Conservation (phyloP, 2,113 vertebrate species). For the Python bivittatus region DNA sequence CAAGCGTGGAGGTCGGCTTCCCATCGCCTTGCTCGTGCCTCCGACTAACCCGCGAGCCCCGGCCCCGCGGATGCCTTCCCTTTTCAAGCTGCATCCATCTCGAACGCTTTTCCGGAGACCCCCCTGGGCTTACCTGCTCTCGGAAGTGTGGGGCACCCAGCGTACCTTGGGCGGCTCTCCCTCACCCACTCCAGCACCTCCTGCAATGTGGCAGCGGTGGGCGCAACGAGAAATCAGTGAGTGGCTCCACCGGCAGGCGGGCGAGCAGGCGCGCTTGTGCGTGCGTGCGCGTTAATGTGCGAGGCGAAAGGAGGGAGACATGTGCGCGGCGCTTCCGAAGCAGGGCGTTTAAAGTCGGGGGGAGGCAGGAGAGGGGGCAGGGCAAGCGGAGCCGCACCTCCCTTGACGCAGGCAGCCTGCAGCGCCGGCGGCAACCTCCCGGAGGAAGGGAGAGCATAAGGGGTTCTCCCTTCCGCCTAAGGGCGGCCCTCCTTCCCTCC, state of each 20-base stretch:
- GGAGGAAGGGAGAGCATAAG: background rate
- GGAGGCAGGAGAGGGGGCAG: constrained; percentile 22
- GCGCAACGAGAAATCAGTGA: constrained; percentile 8
- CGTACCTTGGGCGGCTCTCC: background rate
- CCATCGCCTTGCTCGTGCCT: background rate
- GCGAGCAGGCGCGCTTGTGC: background rate
- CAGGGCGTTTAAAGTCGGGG: constrained; percentile 50
- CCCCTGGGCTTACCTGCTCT: background rate
- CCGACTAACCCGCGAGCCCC: too few relatives aligned
- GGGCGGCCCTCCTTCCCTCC: background rate
- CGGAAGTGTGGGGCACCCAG: background rate
- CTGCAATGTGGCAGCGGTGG: background rate
- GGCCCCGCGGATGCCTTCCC: background rate
- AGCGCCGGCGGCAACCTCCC: background rate
- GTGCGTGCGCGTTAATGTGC: background rate
- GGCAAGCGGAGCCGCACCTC: constrained; percentile 53
- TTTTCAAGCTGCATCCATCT: background rate
- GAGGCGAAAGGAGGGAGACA: constrained; percentile 43
- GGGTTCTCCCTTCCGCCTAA: background rate
- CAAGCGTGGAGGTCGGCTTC: background rate
- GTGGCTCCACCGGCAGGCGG: background rate
- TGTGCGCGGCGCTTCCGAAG: constrained; percentile 56
- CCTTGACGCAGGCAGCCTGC: constrained; percentile 67
- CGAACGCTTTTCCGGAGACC: background rate
- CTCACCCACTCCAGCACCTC: background rate